phyloP scores from a whole-genome alignment of 2,113 vertebrate genomes.

The Callaeas wilsoni region DNA sequence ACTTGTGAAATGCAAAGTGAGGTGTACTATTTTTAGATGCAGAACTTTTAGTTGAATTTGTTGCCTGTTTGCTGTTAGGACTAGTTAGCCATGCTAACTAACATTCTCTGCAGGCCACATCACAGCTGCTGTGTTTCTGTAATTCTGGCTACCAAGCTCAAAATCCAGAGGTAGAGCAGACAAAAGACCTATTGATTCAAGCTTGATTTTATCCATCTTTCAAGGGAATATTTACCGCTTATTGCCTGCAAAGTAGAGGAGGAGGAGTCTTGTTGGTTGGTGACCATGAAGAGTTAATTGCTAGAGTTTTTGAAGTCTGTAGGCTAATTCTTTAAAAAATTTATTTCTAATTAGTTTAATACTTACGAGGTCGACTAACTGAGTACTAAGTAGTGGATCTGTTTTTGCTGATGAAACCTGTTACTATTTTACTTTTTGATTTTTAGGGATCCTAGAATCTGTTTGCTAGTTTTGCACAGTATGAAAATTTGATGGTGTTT shows the following conservation, averaged over 20 bases:
- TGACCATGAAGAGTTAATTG: not conserved
- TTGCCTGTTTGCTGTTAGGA: not conserved
- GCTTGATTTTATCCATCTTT: not conserved
- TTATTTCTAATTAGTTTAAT: not conserved
- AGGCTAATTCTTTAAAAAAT: not conserved
- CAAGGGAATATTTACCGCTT: not conserved
- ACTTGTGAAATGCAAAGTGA: not conserved
- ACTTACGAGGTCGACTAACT: rapidly evolving
- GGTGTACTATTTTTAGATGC: not conserved
- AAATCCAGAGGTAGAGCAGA: not conserved
- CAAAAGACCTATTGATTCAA: not conserved
- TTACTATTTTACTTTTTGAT: not conserved
- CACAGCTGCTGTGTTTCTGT: not conserved
- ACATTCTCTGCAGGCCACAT: not conserved
- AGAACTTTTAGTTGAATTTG: not conserved
- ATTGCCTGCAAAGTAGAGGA: not conserved
- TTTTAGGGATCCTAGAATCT: not conserved
- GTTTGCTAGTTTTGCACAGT: not conserved
- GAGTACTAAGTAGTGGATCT: not conserved
- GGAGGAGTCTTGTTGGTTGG: not conserved
- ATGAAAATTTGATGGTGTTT: not conserved
- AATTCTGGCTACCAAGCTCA: not conserved
- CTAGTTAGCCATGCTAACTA: not conserved
- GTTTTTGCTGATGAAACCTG: not conserved
- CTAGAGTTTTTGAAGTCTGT: not conserved